phyloP scores from a whole-genome alignment of 1,140 invertebrate genomes.

The Pseudomyrmex gracilis region DNA sequence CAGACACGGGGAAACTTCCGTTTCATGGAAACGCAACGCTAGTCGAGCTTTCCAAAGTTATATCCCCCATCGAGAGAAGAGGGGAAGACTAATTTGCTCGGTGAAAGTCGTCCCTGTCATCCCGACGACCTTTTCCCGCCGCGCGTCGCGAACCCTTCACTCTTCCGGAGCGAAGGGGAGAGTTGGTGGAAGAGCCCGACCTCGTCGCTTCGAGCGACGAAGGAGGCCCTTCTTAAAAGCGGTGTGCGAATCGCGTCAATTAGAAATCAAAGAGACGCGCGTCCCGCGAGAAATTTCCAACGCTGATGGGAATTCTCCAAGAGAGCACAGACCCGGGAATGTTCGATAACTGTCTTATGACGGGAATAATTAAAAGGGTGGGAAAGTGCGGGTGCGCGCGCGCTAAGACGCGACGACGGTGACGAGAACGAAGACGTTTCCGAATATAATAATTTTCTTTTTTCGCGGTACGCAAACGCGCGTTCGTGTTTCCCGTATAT shows the following conservation, averaged over 20 bases:
- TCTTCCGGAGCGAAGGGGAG: neutral
- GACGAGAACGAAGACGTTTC: neutral
- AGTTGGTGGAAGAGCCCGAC: neutral
- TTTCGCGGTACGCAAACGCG: constrained; percentile 37
- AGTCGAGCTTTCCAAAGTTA: constrained; percentile 64
- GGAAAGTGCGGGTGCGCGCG: neutral
- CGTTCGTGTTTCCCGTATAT: constrained; percentile 68
- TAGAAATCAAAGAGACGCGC: constrained; percentile 12
- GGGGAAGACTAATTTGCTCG: constrained; percentile 28
- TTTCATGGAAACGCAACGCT: constrained; percentile 69
- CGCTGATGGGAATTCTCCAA: constrained; percentile 27
- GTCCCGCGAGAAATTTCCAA: neutral
- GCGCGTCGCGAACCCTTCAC: constrained; percentile 5
- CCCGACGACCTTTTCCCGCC: neutral
- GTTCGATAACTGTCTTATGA: constrained; percentile 35
- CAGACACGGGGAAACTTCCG: constrained; percentile 70
- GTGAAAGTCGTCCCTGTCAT: constrained; percentile 1
- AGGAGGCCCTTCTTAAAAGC: neutral
- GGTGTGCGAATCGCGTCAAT: constrained; percentile 1
- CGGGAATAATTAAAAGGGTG: constrained; percentile 24
- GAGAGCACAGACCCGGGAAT: neutral
- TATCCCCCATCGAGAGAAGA: constrained; percentile 23
- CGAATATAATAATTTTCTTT: constrained; percentile 39
- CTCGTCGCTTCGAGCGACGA: neutral
- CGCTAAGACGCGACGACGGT: neutral